phyloP scores from a whole-genome alignment of 2,113 vertebrate species.

The Etia nguti region DNA sequence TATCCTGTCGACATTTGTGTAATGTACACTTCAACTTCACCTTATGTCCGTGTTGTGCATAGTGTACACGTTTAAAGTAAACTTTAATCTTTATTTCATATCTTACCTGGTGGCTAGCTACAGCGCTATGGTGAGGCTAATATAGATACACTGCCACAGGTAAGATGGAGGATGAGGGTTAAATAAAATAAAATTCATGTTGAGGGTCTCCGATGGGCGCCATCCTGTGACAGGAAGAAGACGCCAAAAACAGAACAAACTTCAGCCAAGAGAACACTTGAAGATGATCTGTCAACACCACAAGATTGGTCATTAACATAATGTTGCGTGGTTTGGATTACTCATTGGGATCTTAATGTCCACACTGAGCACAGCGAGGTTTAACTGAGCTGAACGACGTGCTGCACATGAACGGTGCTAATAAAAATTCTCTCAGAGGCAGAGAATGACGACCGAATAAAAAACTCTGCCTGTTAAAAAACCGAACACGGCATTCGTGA shows the following conservation, averaged over 20 bases:
- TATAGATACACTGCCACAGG: background rate
- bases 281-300: background rate
- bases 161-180: background rate
- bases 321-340: background rate
- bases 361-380: background rate
- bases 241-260: background rate
- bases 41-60: background rate
- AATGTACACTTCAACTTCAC: background rate
- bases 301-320: background rate
- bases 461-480: background rate
- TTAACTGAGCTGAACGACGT: background rate
- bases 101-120: background rate
- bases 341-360: background rate
- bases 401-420: background rate
- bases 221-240: background rate
- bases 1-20: background rate
- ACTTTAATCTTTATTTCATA: background rate
- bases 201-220: background rate
- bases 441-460: background rate
- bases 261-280: background rate
- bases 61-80: background rate
- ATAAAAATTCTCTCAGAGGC: background rate
- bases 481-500: accelerated
- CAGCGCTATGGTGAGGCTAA: background rate
- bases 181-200: background rate